Evolutionary conservation across 2,113 vertebrate genomes (phyloP).

Genomic region (Acrocephalus arundinaceus): DNA sequence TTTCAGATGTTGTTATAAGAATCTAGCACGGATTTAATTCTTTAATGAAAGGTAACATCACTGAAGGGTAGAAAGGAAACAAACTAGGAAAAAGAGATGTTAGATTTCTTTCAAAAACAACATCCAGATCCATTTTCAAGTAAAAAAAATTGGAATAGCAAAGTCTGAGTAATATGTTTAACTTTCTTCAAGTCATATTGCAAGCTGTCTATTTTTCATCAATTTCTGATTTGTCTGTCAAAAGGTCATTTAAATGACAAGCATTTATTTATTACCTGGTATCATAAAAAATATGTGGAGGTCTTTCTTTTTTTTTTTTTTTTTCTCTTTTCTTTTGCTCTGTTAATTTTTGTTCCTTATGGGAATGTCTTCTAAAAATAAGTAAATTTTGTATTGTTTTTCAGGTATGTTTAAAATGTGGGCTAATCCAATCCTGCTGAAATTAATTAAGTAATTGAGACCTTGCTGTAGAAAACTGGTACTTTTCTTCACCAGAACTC

Average conservation of each 20-base stretch:
- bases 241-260: neutral
- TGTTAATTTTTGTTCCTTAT: neutral
- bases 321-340: neutral
- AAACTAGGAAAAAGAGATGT: neutral
- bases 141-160: neutral
- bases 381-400: neutral
- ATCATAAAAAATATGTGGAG: neutral
- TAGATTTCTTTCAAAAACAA: neutral
- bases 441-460: neutral
- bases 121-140: neutral
- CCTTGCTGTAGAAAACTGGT: neutral
- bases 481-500: neutral
- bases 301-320: fast-evolving
- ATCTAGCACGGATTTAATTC: neutral
- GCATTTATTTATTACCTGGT: neutral
- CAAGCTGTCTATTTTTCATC: neutral
- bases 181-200: neutral
- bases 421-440: neutral
- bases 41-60: neutral
- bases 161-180: neutral
- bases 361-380: neutral
- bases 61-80: neutral
- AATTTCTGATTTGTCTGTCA: neutral
- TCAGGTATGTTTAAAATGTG: neutral
- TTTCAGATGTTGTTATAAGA: neutral